Conservation (phyloP, 2,888 invertebrate genomes). For the Allacma fusca region DNA sequence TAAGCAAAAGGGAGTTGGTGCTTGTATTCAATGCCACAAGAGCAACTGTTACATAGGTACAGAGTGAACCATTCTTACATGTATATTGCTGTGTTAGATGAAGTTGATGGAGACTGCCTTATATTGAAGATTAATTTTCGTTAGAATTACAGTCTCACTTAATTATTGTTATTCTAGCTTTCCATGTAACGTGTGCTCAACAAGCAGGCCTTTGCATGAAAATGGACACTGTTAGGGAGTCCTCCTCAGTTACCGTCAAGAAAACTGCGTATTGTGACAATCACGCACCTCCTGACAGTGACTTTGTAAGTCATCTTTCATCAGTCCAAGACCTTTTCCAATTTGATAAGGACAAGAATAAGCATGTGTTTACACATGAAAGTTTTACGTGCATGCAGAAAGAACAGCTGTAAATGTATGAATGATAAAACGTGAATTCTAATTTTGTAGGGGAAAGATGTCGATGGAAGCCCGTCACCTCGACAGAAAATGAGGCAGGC, state of each 20-base stretch:
- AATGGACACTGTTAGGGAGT: constrained; percentile 87
- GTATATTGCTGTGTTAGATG: too few relatives aligned
- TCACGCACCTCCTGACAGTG: constrained; percentile 81
- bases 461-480: constrained; percentile 40
- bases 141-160: too few relatives aligned
- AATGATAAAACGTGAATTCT: too few relatives aligned
- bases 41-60: constrained; percentile 85
- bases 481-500: constrained; percentile 87
- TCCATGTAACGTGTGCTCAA: constrained; percentile 99
- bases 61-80: constrained; percentile 7
- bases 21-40: constrained; percentile 98
- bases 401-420: too few relatives aligned
- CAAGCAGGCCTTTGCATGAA: constrained; percentile 95
- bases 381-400: too few relatives aligned
- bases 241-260: constrained; percentile 81
- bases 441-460: constrained; percentile 35
- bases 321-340: too few relatives aligned
- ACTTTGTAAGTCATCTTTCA: constrained; percentile 63
- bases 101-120: too few relatives aligned
- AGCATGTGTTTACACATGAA: too few relatives aligned
- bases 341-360: too few relatives aligned
- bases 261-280: constrained; percentile 96
- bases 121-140: too few relatives aligned
- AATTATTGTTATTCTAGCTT: constrained; percentile 73
- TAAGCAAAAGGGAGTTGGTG: constrained; percentile 89